Conservation (phyloP, 2,797 vertebrate genomes). For the Acrocephalus scirpaceus region DNA sequence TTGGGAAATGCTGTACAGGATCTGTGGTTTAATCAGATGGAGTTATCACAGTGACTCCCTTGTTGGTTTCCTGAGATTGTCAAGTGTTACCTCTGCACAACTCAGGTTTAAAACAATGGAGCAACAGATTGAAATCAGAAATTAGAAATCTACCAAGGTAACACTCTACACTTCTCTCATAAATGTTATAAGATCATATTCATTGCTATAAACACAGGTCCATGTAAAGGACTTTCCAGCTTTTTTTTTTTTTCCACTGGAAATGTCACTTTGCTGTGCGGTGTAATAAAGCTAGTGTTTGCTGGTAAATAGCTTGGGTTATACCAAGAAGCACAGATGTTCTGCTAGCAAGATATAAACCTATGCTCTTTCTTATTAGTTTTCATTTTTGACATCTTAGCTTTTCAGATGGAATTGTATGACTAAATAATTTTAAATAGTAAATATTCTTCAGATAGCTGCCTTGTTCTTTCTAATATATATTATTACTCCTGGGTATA, state of each 20-base stretch:
- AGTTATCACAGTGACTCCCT: slow-evolving; percentile 6
- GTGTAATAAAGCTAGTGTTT: background rate
- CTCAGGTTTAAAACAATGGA: slow-evolving; percentile 26
- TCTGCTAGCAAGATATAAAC: background rate
- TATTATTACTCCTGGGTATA: background rate
- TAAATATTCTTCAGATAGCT: background rate
- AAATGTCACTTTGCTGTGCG: background rate
- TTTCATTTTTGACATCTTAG: background rate
- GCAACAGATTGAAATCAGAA: slow-evolving; percentile 4
- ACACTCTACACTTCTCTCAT: background rate
- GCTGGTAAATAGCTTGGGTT: background rate
- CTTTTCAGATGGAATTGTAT: background rate
- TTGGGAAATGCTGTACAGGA: slow-evolving; percentile 20
- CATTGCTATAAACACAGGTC: background rate
- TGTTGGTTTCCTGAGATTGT: slow-evolving; percentile 38
- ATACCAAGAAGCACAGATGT: background rate
- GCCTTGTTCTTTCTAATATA: background rate
- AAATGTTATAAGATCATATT: background rate
- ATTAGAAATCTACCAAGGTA: background rate
- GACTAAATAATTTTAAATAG: background rate
- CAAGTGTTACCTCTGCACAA: background rate
- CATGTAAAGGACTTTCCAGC: background rate
- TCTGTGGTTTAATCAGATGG: slow-evolving; percentile 55
- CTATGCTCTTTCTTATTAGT: background rate
- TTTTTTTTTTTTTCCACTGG: background rate